Percentiles rank a stretch among this genome's conserved stretches.
Conservation (phyloP, 1,140 invertebrate species). For the Maconellicoccus hirsutus region DNA sequence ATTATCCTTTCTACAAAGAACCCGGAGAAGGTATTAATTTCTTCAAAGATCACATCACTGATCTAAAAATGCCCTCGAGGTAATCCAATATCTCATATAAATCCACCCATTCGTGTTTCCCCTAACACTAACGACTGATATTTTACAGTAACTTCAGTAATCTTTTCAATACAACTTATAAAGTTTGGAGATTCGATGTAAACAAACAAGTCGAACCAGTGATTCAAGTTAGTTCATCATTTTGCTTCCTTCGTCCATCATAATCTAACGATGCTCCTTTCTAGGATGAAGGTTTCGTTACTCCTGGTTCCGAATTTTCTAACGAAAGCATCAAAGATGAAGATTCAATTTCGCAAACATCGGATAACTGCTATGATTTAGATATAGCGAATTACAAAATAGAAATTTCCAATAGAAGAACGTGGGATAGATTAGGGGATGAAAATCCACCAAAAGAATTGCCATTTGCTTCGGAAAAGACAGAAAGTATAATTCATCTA, state of each 20-base stretch:
- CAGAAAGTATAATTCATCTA: neutral
- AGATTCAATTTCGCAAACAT: neutral
- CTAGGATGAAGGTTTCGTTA: slow-evolving; percentile 12
- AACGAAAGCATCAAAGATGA: slow-evolving; percentile 2
- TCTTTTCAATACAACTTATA: neutral
- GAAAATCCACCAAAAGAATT: neutral
- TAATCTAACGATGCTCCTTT: neutral
- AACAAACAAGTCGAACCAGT: neutral
- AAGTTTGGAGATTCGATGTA: neutral
- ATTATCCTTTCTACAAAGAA: neutral
- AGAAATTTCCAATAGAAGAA: neutral
- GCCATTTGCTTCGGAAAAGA: neutral
- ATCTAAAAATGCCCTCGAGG: neutral
- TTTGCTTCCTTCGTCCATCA: too few relatives aligned
- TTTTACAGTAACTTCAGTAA: neutral
- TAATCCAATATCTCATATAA: too few relatives aligned
- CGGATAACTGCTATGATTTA: neutral
- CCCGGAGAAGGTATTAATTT: neutral
- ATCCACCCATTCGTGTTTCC: too few relatives aligned
- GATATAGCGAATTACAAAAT: neutral
- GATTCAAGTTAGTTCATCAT: neutral
- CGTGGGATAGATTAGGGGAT: neutral
- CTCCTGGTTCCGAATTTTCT: slow-evolving; percentile 12
- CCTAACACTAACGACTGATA: too few relatives aligned
- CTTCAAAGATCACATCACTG: neutral